phyloP scores from a whole-genome alignment of 1,140 invertebrate species.

The Coenobita brevimanus region DNA sequence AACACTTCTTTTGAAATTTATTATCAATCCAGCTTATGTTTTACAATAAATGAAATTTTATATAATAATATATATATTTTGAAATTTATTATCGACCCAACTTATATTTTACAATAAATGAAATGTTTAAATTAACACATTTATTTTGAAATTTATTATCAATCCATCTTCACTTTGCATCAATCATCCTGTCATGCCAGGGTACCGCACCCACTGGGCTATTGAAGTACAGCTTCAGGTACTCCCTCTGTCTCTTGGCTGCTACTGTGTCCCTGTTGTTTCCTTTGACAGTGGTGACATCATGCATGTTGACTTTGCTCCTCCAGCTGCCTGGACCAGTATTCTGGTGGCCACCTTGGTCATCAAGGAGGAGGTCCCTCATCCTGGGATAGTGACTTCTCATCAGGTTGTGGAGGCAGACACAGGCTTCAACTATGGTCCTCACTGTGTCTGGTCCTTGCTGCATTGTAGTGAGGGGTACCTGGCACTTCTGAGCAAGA shows the following conservation, averaged over 20 bases:
- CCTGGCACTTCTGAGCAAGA: neutral
- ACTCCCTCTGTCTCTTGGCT: slow-evolving; percentile 31
- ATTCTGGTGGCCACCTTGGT: neutral
- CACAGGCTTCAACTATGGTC: neutral
- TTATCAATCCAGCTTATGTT: no score
- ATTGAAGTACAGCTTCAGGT: slow-evolving; percentile 26
- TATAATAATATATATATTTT: no score
- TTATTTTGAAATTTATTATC: no score
- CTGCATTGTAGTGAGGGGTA: neutral
- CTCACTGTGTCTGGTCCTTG: neutral
- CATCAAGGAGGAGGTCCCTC: neutral
- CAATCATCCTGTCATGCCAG: slow-evolving; percentile 28
- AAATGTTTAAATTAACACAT: slow-evolving; percentile 5
- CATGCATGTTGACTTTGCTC: neutral
- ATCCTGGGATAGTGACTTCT: neutral
- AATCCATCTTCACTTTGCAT: neutral
- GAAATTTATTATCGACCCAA: no score
- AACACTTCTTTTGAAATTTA: no score
- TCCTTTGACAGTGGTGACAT: neutral
- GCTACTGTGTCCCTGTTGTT: slow-evolving; percentile 18
- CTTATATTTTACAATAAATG: slow-evolving; percentile 24
- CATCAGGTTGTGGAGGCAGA: slow-evolving; percentile 15
- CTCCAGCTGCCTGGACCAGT: neutral
- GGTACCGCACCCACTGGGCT: neutral
- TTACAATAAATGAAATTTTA: no score